A percentile compares a stretch with the other conserved stretches of the same genome.
phyloP scores from a whole-genome alignment of 2,113 vertebrate genomes.

The Nesogale talazaci region DNA sequence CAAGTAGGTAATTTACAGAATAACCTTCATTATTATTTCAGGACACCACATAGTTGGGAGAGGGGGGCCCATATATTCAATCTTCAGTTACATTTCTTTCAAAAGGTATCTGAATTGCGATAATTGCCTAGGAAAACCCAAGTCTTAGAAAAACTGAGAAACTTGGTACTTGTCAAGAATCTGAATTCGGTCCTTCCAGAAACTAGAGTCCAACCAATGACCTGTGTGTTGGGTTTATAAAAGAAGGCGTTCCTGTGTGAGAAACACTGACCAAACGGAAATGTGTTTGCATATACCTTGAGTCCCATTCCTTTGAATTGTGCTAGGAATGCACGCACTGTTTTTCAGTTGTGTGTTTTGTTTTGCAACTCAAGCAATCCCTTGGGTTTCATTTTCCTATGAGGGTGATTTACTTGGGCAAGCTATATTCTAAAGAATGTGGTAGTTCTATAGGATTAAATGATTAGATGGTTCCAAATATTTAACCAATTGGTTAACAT shows the following conservation, averaged over 20 bases:
- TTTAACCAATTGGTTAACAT: constrained; percentile 33
- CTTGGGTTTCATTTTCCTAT: neutral
- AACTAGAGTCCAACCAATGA: constrained; percentile 36
- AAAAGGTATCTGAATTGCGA: constrained; percentile 77
- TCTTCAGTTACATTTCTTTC: constrained; percentile 79
- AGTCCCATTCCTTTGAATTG: too few species aligned
- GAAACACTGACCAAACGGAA: constrained; percentile 43
- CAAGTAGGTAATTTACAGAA: constrained; percentile 71
- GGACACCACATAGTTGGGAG: constrained; percentile 16
- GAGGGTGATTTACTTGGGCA: neutral
- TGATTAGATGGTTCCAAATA: constrained; percentile 13
- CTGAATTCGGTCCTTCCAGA: constrained; percentile 36
- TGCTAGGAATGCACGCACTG: too few species aligned
- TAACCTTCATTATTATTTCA: constrained; percentile 72
- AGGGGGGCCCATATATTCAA: constrained; percentile 54
- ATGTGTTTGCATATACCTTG: too few species aligned
- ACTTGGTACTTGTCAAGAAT: constrained; percentile 54
- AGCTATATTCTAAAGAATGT: neutral
- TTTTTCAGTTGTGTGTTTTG: too few species aligned
- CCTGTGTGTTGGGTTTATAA: constrained; percentile 4
- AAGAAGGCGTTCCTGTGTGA: constrained; percentile 51
- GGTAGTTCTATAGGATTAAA: constrained; percentile 30
- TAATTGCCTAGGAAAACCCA: constrained; percentile 77
- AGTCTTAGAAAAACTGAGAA: constrained; percentile 73
- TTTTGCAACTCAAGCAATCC: neutral